phyloP scores from a whole-genome alignment of 2,113 vertebrate genomes.

The Typhlomys cinereus region DNA sequence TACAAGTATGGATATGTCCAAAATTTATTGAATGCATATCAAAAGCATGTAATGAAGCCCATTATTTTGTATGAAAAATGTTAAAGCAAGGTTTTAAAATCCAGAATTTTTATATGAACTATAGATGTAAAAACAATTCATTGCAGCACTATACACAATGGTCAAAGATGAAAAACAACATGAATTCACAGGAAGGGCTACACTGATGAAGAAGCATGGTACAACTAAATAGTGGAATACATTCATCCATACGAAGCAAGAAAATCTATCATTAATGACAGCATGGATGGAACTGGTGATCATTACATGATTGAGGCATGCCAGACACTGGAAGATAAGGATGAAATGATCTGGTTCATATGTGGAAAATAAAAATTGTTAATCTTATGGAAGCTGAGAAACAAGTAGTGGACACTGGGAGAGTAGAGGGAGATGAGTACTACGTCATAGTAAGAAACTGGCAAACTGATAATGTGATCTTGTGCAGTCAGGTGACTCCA shows the following conservation, averaged over 20 bases:
- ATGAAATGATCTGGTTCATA: not conserved
- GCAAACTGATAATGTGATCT: not conserved
- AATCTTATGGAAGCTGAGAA: not conserved
- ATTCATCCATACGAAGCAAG: not conserved
- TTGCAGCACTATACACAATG: not conserved
- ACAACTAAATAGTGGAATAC: not conserved
- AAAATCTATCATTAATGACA: not conserved
- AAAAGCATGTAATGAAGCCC: not conserved
- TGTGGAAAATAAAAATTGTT: not conserved
- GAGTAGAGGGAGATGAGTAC: not conserved
- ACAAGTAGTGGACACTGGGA: not conserved
- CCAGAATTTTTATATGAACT: not conserved
- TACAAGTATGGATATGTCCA: no score
- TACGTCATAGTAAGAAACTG: not conserved
- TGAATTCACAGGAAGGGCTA: not conserved
- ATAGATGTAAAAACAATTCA: not conserved
- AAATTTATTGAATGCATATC: not conserved
- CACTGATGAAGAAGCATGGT: not conserved
- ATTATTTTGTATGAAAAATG: not conserved
- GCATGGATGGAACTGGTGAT: not conserved
- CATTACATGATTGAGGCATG: not conserved
- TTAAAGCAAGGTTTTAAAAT: not conserved
- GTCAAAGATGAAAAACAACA: not conserved
- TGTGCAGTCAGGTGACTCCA: no score
- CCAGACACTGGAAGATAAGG: not conserved